A percentile compares a stretch with the other conserved stretches of the same genome.
Evolutionary conservation across 2,888 invertebrate species (phyloP).

Genomic region (Rhabditoides inermis): DNA sequence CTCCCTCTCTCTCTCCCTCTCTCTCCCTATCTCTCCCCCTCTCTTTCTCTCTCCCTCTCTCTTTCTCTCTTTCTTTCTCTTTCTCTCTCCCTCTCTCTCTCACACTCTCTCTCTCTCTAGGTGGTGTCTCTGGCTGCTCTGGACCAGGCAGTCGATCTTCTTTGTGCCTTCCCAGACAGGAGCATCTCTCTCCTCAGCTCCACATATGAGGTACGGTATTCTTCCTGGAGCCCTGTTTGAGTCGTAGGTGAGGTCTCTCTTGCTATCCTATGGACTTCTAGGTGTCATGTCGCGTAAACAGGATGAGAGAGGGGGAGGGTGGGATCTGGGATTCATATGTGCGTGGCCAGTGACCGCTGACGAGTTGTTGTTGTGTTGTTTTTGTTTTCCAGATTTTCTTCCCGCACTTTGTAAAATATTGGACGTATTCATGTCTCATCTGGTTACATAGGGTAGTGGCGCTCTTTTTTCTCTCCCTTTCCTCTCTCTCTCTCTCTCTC

Average conservation of each 20-base stretch:
- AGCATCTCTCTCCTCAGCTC: too few species aligned
- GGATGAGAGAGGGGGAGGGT: too few species aligned
- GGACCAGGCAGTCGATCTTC: not conserved
- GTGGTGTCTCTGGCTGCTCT: not conserved
- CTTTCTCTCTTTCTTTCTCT: not conserved
- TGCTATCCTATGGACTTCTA: too few species aligned
- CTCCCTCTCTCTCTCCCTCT: not conserved
- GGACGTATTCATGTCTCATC: too few species aligned
- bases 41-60: not conserved
- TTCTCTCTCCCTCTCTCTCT: conserved; percentile 4
- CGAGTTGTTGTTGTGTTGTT: not conserved
- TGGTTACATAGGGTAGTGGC: not conserved
- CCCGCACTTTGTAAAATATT: too few species aligned
- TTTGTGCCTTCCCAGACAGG: not conserved
- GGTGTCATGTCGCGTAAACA: too few species aligned
- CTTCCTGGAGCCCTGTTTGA: too few species aligned
- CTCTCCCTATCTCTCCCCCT: not conserved
- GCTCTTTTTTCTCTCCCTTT: not conserved
- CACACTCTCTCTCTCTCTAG: not conserved
- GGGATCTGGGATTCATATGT: not conserved
- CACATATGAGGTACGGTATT: too few species aligned
- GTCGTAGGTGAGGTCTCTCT: too few species aligned
- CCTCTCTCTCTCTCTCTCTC: conserved; percentile 2
- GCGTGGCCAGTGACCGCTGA: not conserved
- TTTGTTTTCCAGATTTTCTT: not conserved